phyloP scores from a whole-genome alignment of 2,113 vertebrate genomes.

The Tragelaphus strepsiceros region DNA sequence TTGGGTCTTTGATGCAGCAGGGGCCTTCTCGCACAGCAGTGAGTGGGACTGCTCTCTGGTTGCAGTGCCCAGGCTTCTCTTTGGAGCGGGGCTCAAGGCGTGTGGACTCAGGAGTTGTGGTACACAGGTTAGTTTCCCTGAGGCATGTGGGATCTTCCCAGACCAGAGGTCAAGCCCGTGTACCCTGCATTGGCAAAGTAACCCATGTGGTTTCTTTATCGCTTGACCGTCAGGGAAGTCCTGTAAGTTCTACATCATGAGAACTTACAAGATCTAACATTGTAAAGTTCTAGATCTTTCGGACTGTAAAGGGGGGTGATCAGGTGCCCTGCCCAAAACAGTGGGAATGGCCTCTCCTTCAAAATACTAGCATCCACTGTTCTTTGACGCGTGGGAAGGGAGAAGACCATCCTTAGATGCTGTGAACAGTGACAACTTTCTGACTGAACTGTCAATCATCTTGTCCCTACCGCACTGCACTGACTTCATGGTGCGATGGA shows the following conservation, averaged over 20 bases:
- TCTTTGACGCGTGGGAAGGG: background rate
- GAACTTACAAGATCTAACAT: too few relatives aligned
- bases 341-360: background rate
- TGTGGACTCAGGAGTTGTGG: background rate
- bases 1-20: background rate
- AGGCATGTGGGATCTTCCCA: background rate
- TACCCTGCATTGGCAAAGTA: background rate
- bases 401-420: background rate
- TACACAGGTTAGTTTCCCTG: background rate
- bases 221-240: background rate
- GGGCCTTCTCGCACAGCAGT: rapidly evolving
- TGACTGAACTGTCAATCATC: background rate
- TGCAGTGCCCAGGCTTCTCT: too few relatives aligned
- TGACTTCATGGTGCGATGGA: rapidly evolving
- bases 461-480: background rate
- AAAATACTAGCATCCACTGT: background rate
- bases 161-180: background rate
- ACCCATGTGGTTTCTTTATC: background rate
- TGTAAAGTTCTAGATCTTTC: background rate
- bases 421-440: background rate
- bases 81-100: rapidly evolving
- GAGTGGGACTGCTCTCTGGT: background rate
- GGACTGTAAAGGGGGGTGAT: background rate
- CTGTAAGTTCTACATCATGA: background rate
- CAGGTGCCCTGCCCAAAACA: background rate